Conservation (phyloP, 2,888 invertebrate species). For the Conchocele bisecta region DNA sequence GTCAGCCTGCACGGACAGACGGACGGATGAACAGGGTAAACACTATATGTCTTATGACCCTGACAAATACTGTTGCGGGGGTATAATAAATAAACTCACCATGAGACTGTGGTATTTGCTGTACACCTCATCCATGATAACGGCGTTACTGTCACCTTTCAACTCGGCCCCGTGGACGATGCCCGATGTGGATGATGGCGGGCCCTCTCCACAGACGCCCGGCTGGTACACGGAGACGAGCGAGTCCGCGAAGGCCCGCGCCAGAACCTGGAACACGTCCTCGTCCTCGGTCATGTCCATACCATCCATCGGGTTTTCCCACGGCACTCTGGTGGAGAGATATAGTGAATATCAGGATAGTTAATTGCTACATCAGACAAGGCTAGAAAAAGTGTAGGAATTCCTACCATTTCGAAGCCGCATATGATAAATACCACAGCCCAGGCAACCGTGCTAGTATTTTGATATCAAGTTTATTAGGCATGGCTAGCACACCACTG, state of each 20-base stretch:
- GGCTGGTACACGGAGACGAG: constrained; percentile 65
- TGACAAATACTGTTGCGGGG: too few species aligned
- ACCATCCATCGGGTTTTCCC: constrained; percentile 57
- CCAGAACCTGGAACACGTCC: constrained; percentile 70
- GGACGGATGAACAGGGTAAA: too few species aligned
- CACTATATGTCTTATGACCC: too few species aligned
- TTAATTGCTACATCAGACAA: too few species aligned
- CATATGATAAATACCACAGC: too few species aligned
- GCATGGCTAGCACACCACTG: too few species aligned
- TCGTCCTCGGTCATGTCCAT: constrained; percentile 76
- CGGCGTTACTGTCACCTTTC: constrained; percentile 57
- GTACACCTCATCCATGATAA: constrained; percentile 78
- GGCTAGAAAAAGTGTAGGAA: too few species aligned
- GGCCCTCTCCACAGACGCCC: constrained; percentile 64
- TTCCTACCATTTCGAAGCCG: too few species aligned
- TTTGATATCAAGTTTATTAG: too few species aligned
- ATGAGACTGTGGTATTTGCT: constrained; percentile 70
- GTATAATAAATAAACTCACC: constrained; percentile 65
- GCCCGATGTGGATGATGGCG: constrained; percentile 63
- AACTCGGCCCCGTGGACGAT: constrained; percentile 77
- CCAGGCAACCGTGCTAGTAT: too few species aligned
- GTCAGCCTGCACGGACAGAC: too few species aligned
- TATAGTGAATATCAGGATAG: too few species aligned
- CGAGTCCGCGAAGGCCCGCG: constrained; percentile 67
- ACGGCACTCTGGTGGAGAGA: constrained; percentile 64